These are phyloP conservation scores for Pachyramphus minor DNA, from an alignment of 2,113 vertebrate genomes.

Conservation along the genomic window DNA sequence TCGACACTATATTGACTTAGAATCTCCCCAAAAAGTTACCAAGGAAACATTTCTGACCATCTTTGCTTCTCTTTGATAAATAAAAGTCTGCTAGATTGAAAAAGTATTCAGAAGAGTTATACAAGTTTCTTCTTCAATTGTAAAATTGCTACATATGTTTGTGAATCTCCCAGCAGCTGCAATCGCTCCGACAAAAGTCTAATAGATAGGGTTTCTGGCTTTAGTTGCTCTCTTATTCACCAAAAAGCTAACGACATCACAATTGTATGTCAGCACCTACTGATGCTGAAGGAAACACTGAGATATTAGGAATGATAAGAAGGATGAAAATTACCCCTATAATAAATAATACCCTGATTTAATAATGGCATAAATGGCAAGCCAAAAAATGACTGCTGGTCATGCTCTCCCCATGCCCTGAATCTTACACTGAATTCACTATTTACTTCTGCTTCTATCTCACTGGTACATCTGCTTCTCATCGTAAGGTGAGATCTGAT, in stretches of 20 bases:
- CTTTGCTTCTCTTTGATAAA: not conserved
- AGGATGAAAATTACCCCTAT: not conserved
- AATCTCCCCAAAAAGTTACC: not conserved
- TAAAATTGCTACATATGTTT: not conserved
- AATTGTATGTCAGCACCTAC: not conserved
- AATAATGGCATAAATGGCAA: not conserved
- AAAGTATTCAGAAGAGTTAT: not conserved
- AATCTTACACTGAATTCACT: not conserved
- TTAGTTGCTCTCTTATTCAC: not conserved
- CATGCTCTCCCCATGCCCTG: rapidly evolving
- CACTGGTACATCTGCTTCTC: not conserved
- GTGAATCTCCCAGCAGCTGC: not conserved
- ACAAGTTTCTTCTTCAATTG: not conserved
- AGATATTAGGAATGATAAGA: not conserved
- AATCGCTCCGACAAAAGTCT: not conserved
- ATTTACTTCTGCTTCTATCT: not conserved
- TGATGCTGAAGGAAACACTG: not conserved
- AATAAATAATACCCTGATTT: not conserved
- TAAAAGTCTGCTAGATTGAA: not conserved
- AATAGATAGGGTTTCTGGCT: not conserved
- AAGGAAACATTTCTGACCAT: not conserved
- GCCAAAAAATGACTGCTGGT: not conserved
- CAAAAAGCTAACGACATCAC: not conserved
- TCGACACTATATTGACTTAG: not conserved
- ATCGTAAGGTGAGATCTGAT: not conserved